These are phyloP conservation scores for Xiphophorus maculatus DNA, from an alignment of 2,113 vertebrate genomes.

Conservation along the genomic window DNA sequence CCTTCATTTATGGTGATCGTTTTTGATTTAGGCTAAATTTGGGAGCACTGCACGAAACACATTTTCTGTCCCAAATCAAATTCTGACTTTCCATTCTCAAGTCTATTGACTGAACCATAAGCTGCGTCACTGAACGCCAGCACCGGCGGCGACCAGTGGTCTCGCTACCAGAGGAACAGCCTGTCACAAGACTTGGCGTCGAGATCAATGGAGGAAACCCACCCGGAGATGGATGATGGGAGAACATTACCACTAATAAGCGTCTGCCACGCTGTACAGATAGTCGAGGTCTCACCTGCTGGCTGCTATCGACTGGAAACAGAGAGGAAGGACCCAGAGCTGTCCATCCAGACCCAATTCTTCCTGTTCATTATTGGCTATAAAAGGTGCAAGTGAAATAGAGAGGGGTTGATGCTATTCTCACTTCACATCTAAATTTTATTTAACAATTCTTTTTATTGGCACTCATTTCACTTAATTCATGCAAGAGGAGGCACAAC, in stretches of 20 bases:
- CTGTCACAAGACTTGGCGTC: slow-evolving; percentile 49
- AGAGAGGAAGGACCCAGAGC: slow-evolving; percentile 32
- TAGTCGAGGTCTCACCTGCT: slow-evolving; percentile 65
- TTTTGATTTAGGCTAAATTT: background rate
- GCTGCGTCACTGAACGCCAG: slow-evolving; percentile 22
- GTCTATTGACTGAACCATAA: slow-evolving; percentile 55
- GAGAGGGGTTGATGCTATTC: background rate
- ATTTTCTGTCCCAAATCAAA: slow-evolving; percentile 21
- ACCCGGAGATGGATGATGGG: slow-evolving; percentile 70
- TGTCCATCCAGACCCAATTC: slow-evolving; percentile 48
- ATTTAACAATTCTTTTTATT: too few species aligned
- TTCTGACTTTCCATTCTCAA: background rate
- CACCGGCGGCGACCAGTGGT: slow-evolving; percentile 38
- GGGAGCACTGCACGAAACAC: background rate
- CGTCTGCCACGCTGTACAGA: slow-evolving; percentile 64
- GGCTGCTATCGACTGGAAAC: slow-evolving; percentile 66
- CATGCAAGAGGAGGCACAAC: too few species aligned
- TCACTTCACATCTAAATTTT: background rate
- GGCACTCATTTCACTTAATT: too few species aligned
- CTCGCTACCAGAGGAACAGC: slow-evolving; percentile 38
- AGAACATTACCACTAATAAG: slow-evolving; percentile 74
- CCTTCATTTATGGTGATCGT: background rate
- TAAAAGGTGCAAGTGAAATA: slow-evolving; percentile 32
- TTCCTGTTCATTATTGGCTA: slow-evolving; percentile 6
- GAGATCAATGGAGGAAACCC: slow-evolving; percentile 75